phyloP scores from a whole-genome alignment of 2,888 invertebrate species.

The Sarcophaga variegata region DNA sequence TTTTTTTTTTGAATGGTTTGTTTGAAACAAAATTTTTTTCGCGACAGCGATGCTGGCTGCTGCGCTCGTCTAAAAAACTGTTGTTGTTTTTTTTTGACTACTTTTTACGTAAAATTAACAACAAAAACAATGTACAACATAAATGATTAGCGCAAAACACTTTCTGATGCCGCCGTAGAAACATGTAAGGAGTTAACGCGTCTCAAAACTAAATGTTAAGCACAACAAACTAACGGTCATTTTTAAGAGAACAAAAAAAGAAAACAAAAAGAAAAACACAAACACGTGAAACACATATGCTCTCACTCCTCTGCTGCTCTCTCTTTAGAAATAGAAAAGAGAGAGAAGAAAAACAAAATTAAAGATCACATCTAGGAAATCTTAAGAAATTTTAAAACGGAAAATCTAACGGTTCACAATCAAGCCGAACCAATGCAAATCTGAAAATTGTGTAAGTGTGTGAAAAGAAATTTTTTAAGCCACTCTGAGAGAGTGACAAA shows the following conservation, averaged over 20 bases:
- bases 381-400: not conserved
- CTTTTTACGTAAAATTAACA: slow-evolving; percentile 50
- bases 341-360: no score
- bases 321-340: not conserved
- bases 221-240: slow-evolving; percentile 40
- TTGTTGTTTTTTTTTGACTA: slow-evolving; percentile 17
- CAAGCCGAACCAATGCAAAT: no score
- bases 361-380: not conserved
- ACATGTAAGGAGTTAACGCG: slow-evolving; percentile 67
- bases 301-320: not conserved
- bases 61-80: slow-evolving; percentile 52
- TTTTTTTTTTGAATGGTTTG: slow-evolving; percentile 55
- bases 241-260: not conserved
- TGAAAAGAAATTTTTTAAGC: slow-evolving; percentile 45
- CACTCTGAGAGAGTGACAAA: not conserved
- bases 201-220: slow-evolving; percentile 30
- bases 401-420: not conserved
- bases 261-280: not conserved
- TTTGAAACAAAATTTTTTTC: slow-evolving; percentile 41
- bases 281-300: slow-evolving; percentile 39
- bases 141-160: slow-evolving; percentile 71
- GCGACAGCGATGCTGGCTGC: slow-evolving; percentile 66
- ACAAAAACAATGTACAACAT: slow-evolving; percentile 67
- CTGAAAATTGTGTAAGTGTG: no score
- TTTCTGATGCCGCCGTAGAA: slow-evolving; percentile 71